These are phyloP conservation scores for Typhlomys cinereus DNA, from an alignment of 2,113 vertebrate species.

Conservation along the genomic window DNA sequence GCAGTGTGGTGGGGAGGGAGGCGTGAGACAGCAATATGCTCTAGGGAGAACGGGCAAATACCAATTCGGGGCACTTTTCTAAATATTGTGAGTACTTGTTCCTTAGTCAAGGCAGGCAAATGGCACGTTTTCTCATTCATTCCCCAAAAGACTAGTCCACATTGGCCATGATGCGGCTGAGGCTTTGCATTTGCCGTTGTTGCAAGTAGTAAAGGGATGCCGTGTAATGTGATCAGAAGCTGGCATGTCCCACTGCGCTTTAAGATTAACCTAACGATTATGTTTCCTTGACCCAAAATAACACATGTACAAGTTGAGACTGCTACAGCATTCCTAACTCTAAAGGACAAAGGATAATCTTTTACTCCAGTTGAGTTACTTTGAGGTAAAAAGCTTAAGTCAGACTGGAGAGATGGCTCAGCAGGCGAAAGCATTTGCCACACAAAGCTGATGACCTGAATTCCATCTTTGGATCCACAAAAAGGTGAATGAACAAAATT, in stretches of 20 bases:
- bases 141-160: neutral
- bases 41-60: neutral
- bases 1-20: neutral
- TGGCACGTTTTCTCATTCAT: constrained; percentile 7
- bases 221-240: neutral
- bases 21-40: too few relatives aligned
- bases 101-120: constrained; percentile 6
- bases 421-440: too few relatives aligned
- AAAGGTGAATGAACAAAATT: too few relatives aligned
- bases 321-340: neutral
- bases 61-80: neutral
- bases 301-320: neutral
- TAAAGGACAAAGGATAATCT: neutral
- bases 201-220: neutral
- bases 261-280: neutral
- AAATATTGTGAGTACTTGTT: constrained; percentile 18
- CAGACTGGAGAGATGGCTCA: too few relatives aligned
- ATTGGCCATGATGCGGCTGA: neutral
- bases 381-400: too few relatives aligned
- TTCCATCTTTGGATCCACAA: too few relatives aligned
- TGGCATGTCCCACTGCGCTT: neutral
- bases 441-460: too few relatives aligned
- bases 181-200: neutral
- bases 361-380: neutral
- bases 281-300: neutral